Base-by-base conservation (phyloP, 2,797 vertebrate species). In the Ibycter americanus region DNA sequence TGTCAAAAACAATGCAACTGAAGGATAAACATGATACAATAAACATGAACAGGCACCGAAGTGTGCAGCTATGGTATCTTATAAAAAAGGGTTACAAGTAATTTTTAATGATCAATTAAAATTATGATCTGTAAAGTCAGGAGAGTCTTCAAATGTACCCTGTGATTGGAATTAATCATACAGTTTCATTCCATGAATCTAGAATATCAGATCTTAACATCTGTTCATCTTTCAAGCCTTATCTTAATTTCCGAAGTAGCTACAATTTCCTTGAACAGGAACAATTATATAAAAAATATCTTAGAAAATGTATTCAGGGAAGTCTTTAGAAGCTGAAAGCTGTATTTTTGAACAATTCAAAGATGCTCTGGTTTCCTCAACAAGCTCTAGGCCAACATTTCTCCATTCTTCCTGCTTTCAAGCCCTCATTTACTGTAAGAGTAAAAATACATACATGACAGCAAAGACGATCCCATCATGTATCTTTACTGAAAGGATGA, bases 1-100 rank as follows among this genome's bases (percentile, higher is more conserved):
- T 18, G 6, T 21, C 12, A 61, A 52, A 70, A 65, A 25, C 40
- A 70, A n/a, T 0, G 1, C 17, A 79, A 34, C 0, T 2, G 1
- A 61, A 92, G 16, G 17, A 65, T 21, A 70, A 70, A 94, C 89
- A 62, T 9, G 3, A 65, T 4, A 80, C 2, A 72, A 38, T 5
- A 56, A 68, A 76, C 0, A 5, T 26, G 15, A 90, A 61, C 17
- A 66, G 58, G 38, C 25, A 76, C 11, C 14, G 46, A 56, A 47
- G 32, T 52, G 22, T 61, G 47, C 14, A 83, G 63, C 15, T 77
- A 34, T 56, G 56, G 29, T 32, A 47, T 63, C 47, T 62, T 62
- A 58, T 3, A 83, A 83, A 40, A 17, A 85, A 76, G 4, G 5
- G 36, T 44, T 73, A 62, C 5, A 36, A 62, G 14, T 58, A 36